These are phyloP conservation scores for Diadema setosum DNA, from an alignment of 35 echinoderm and acorn worm genomes.

Conservation along the genomic window DNA sequence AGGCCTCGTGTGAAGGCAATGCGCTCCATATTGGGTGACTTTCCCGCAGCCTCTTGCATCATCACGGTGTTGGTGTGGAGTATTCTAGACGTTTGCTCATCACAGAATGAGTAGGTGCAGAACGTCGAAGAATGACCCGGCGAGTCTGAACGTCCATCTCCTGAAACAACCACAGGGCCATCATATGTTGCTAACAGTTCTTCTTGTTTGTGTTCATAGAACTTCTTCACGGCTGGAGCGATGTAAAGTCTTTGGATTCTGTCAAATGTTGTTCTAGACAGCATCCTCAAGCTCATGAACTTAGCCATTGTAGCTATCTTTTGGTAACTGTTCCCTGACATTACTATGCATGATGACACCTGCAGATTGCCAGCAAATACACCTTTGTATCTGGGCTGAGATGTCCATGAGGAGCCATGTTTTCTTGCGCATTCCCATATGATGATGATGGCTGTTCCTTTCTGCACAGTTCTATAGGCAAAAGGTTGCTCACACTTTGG, in stretches of 20 bases:
- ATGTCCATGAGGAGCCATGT: no score
- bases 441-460: no score
- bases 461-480: no score
- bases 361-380: slow-evolving; percentile 21
- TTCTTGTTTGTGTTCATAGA: not conserved
- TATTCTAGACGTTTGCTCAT: not conserved
- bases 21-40: slow-evolving; percentile 44
- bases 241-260: not conserved
- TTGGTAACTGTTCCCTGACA: not conserved
- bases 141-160: slow-evolving; percentile 41
- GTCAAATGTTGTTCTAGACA: not conserved
- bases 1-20: slow-evolving; percentile 15
- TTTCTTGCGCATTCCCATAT: no score
- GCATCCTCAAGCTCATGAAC: not conserved
- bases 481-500: no score
- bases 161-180: not conserved
- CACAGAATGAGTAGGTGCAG: slow-evolving; percentile 29
- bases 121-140: slow-evolving; percentile 25
- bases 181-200: not conserved
- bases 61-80: slow-evolving; percentile 28
- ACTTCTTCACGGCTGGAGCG: not conserved
- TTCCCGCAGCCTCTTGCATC: slow-evolving; percentile 14
- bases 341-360: not conserved
- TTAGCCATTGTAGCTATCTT: not conserved
- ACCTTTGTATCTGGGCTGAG: not conserved